Conservation (phyloP, 2,113 vertebrate species). For the human region DNA sequence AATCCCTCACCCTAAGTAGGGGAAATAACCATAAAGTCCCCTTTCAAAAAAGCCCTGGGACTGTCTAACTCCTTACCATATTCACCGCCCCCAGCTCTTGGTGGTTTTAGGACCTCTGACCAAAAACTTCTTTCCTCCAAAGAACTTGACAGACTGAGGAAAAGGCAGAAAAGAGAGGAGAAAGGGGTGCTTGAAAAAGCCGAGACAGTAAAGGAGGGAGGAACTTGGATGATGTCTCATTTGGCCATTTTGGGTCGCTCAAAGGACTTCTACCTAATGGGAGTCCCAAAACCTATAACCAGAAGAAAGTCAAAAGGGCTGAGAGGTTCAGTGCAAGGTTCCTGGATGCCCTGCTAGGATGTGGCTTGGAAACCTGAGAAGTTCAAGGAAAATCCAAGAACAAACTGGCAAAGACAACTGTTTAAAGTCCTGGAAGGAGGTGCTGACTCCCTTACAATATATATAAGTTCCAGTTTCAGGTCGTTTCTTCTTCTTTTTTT, state of each 20-base stretch:
- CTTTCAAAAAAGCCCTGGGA: background rate
- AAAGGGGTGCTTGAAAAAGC: background rate
- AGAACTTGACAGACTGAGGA: background rate
- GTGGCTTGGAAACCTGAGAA: conserved; percentile 34
- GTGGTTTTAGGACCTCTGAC: background rate
- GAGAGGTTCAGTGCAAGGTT: background rate
- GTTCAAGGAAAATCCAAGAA: background rate
- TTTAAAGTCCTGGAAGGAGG: background rate
- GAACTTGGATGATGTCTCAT: background rate
- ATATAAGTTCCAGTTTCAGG: too few relatives aligned
- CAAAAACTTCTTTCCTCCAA: background rate
- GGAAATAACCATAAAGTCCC: background rate
- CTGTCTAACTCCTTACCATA: background rate
- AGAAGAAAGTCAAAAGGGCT: background rate
- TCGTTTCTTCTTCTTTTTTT: too few relatives aligned
- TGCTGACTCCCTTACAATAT: background rate
- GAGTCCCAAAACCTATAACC: background rate
- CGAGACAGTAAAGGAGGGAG: background rate
- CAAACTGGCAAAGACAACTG: background rate
- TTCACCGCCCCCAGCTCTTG: background rate
- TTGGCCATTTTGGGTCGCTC: background rate
- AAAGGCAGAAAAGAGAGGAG: background rate
- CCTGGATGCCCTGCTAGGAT: background rate
- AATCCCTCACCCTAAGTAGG: background rate
- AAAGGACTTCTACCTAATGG: background rate